Evolutionary conservation across 2,113 vertebrate species (phyloP), one percentile per base, ranked within the genome.

Genomic region (Acrocephalus kingi): DNA sequence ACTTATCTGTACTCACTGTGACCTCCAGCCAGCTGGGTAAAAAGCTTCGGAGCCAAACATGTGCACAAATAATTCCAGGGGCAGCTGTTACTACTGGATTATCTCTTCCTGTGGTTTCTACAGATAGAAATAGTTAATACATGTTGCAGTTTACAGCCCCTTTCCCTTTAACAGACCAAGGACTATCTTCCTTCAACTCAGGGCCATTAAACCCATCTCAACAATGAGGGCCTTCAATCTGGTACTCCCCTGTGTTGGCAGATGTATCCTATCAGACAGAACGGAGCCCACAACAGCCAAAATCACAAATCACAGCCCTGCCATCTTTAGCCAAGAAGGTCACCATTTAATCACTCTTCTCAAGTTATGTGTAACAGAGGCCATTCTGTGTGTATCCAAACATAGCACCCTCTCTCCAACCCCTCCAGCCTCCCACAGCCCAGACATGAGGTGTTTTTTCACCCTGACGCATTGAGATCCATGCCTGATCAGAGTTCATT

Each of bases 1-100:
- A 94, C 96, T 98, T 98, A 97, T 98, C 97, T 97, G 94, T 27
- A n/a, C 95, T 96, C 19, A 10, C 56, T 84, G 74, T 97, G 97
- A 97, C 98, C 97, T 97, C 96, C 96, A 97, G 87, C 95, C 88
- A 97, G 97, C 92, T 89, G 71, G 66, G 58, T 75, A 94, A 71
- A 87, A 94, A 93, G 95, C 96, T 97, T 93, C 87, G 78, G 86
- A 96, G 87, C 83, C 79, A 84, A 96, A 93, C 37, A 74, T 81
- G 73, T 72, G 87, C 95, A 84, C 81, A 97, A 81, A 97, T 95
- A 97, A 98, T 96, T 96, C 94, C 74, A 91, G 94, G 84, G 97
- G 84, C 92, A 97, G 93, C 92, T 91, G 94, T 74, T 96, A 91
- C 98, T 98, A 96, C 97, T 96, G 95, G 92, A 84, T 96, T 96